Base-by-base conservation (phyloP, 2,888 invertebrate genomes). In the Coleophora flavipennella region DNA sequence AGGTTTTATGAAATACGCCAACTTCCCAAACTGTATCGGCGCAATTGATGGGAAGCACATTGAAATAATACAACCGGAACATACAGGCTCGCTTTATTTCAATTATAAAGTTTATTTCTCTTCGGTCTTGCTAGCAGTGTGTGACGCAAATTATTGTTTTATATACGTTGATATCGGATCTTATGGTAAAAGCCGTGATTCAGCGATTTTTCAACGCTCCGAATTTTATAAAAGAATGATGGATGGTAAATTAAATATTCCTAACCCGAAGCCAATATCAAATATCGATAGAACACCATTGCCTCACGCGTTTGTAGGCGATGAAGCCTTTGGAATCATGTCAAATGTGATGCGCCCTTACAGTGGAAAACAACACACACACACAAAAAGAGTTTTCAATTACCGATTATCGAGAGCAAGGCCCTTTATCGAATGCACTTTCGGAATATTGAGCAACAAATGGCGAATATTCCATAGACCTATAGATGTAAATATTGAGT, bases 151-250 rank as follows among this genome's bases (percentile, higher is more conserved):
- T 31, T 47, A 40, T 31, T 45, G 40, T 33, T 47, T 49, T 38
- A 38, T 35, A 34, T 35, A 35, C 39, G 46, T 45, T 33, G 46
- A 48, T 39, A 35, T 50, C 27, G 42, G 42, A 26, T 39, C 41
- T 31, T 44, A 46, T 35, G 48, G 48, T 50, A 41, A 40, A 36
- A 42, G 41, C 31, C 43, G 54, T 41, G 57, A 59, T 50, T 52
- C 53, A 14, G 41, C 36, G 35, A 45, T 56, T 45, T 55, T 57
- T 49, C 49, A 55, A 48, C 45, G 37, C 35, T 59, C 57, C 13
- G 40, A 48, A 37, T 51, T 55, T 45, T 51, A 57, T 35, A 56
- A 37, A 47, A 29, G 43, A 12, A 34, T 43, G 20, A 20, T 28
- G 28, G 20, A 46, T 40, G 49, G 41, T 38, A 38, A 10, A 35